Base-by-base conservation (phyloP, 2,797 vertebrate species). In the Parotocinclus haroldoi region DNA sequence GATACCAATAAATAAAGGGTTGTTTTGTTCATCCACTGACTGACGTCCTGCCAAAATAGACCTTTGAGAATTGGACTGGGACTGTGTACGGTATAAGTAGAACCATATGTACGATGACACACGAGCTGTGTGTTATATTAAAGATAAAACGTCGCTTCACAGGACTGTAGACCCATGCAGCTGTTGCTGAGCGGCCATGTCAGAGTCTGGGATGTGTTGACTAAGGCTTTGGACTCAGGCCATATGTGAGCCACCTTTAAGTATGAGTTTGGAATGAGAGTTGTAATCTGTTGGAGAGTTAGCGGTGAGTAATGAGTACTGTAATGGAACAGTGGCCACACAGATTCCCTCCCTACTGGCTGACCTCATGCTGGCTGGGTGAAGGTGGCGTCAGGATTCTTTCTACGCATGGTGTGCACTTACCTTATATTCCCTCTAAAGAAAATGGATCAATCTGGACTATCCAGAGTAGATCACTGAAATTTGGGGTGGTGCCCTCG, bases 261-360 rank as follows among this genome's bases (percentile, higher is more conserved):
- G 56, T 13, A 42, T 66, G 19, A 11, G 13, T 63, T 42, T 62
- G 5, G 54, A 52, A 61, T 57, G 58, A 42, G 50, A 72, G 18
- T 18, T 53, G 9, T 13, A 27, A 42, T 66, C 56, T 65, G 64
- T 69, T 66, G 62, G 42, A 76, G 53, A 58, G 37, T 48, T 72
- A 16, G 46, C 9, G 10, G 27, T 69, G 63, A 71, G 63, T 66
- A 71, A 71, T 65, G 69, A 59, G 48, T 64, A 17, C 36, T 54
- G 71, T 73, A 71, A 75, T 76, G 46, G 61, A 72, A 60, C n/a
- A 53, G 69, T 36, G 56, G 65, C 68, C 73, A 68, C 61, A 57
- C 55, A 54, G n/a, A 9, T 9, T 39, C 44, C 17, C 27, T 55
- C 55, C 38, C 56, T 59, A 18, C 52, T 42, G 49, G 50, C 40